Conservation (phyloP, 2,113 vertebrate species). For the Myrmecobius fasciatus region DNA sequence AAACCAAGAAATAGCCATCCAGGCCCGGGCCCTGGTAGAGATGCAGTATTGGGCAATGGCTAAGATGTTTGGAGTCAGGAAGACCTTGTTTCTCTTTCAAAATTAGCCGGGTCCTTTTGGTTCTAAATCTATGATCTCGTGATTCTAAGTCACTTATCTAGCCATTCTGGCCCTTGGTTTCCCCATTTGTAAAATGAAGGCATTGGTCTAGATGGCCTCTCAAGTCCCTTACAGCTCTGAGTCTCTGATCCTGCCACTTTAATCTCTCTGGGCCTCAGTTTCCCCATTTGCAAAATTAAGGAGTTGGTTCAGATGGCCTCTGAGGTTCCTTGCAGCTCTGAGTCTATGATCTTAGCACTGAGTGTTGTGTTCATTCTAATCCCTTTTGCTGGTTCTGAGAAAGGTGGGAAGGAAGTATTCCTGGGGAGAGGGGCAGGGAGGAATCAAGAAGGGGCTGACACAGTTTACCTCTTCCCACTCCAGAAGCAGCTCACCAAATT, state of each 20-base stretch:
- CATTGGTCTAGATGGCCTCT: neutral
- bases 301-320: neutral
- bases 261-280: neutral
- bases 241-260: too few species aligned
- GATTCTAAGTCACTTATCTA: neutral
- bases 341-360: neutral
- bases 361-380: neutral
- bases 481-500: neutral
- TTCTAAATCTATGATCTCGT: neutral
- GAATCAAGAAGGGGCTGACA: neutral
- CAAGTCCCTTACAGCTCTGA: too few species aligned
- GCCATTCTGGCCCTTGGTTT: neutral
- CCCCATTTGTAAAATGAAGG: neutral
- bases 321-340: neutral
- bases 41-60: neutral
- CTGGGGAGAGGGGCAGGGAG: neutral
- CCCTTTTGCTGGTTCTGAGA: neutral
- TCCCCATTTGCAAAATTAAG: neutral
- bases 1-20: neutral
- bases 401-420: neutral
- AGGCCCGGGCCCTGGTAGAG: neutral
- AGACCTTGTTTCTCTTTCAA: neutral
- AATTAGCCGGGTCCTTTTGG: neutral
- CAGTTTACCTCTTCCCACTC: conserved; percentile 32
- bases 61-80: neutral